Evolutionary conservation across 2,888 invertebrate genomes (phyloP), one percentile per base, ranked within the genome.

Genomic region (Argyra leucocephala): DNA sequence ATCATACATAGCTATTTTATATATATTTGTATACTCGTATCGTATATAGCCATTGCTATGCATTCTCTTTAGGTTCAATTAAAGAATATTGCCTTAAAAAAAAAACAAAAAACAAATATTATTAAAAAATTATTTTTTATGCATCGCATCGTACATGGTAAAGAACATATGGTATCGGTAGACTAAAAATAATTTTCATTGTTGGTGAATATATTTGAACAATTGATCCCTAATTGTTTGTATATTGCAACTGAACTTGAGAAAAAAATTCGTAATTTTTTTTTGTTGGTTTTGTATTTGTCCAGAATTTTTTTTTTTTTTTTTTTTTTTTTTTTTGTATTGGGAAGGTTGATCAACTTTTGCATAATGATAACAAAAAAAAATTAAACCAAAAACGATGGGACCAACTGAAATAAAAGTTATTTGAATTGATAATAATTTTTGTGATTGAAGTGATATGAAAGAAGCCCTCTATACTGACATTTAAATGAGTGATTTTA

Each of bases 221-320:
- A 48, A 48, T 48, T 48, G 48, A 48, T 48, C 48, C 48, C 48
- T 48, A 48, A 48, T 48, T 48, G 48, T n/a, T 48, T 48, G n/a
- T 48, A 48, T 48, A n/a, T 48, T 48, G 48, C 48, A 48, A 18
- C 48, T 48, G 5, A n/a, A 48, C 48, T 18, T 48, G 48, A 5
- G 48, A 48, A 48, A 48, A 48, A 48, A 48, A 48, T 12, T 18
- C n/a, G n/a, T n/a, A n/a, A n/a, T n/a, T n/a, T n/a, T n/a, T n/a
- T n/a, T n/a, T n/a, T n/a, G n/a, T n/a, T n/a, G n/a, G n/a, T n/a
- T n/a, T n/a, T n/a, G n/a, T n/a, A n/a, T n/a, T n/a, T n/a, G n/a
- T n/a, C n/a, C n/a, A n/a, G n/a, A n/a, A n/a, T n/a, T n/a, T n/a
- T n/a, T n/a, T n/a, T n/a, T n/a, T n/a, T n/a, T n/a, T n/a, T n/a